Conservation (phyloP, 2,113 vertebrate genomes). For the Eolophus roseicapilla region DNA sequence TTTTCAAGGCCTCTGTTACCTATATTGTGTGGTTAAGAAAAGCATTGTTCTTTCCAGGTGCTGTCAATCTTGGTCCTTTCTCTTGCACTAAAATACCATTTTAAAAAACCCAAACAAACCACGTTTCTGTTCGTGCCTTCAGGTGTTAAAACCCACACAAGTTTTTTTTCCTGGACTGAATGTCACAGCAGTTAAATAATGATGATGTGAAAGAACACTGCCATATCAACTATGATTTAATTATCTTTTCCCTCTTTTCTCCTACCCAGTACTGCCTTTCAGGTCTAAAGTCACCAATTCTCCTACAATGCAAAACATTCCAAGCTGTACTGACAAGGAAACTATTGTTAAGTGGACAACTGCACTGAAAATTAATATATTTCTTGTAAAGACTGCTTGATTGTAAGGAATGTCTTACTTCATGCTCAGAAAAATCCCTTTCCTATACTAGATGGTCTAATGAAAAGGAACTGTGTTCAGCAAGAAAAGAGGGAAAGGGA, state of each 20-base stretch:
- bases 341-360: background rate
- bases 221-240: background rate
- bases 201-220: background rate
- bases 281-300: background rate
- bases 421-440: background rate
- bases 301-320: background rate
- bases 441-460: background rate
- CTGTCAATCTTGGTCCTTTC: background rate
- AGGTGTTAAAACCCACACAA: constrained; percentile 33
- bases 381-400: background rate
- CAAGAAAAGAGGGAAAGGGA: background rate
- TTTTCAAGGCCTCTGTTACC: background rate
- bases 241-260: background rate
- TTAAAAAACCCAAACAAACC: background rate
- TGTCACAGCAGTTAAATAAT: constrained; percentile 13
- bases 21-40: background rate
- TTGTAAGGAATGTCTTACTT: background rate
- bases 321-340: background rate
- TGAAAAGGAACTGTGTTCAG: background rate
- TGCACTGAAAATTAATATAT: background rate
- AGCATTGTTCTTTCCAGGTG: background rate
- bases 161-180: background rate
- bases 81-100: background rate
- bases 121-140: constrained; percentile 7
- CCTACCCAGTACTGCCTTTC: background rate